Conservation (phyloP, 2,113 vertebrate genomes). For the Pampusana beccarii region DNA sequence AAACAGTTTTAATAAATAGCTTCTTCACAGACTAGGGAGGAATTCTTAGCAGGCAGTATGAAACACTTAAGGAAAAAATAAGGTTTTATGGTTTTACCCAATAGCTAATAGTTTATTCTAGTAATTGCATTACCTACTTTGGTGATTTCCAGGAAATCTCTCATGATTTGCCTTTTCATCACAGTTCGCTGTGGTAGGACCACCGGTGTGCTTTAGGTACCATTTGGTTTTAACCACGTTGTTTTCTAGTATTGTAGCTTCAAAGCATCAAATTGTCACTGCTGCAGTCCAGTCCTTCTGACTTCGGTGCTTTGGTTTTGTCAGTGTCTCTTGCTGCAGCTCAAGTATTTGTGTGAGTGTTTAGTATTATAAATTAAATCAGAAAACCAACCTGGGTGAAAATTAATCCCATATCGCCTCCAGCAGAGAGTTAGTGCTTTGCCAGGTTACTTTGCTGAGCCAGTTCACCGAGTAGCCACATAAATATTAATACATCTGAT, state of each 20-base stretch:
- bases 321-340: not conserved
- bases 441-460: constrained; percentile 1
- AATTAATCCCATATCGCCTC: not conserved
- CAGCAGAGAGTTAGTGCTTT: not conserved
- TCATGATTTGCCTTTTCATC: not conserved
- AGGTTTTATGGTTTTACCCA: not conserved
- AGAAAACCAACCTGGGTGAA: not conserved
- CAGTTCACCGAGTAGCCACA: not conserved
- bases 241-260: not conserved
- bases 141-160: not conserved
- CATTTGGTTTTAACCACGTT: not conserved
- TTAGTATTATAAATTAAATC: not conserved
- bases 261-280: not conserved
- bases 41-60: not conserved
- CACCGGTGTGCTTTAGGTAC: not conserved
- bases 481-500: not conserved
- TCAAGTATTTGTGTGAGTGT: not conserved
- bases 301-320: not conserved
- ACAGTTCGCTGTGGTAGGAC: not conserved
- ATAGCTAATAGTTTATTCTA: not conserved
- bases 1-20: not conserved
- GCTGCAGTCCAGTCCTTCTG: not conserved
- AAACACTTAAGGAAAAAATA: not conserved
- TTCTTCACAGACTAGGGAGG: not conserved
- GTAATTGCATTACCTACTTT: not conserved